These are phyloP conservation scores for Onychorhynchus coronatus DNA, from an alignment of 2,113 vertebrate species.

Conservation along the genomic window DNA sequence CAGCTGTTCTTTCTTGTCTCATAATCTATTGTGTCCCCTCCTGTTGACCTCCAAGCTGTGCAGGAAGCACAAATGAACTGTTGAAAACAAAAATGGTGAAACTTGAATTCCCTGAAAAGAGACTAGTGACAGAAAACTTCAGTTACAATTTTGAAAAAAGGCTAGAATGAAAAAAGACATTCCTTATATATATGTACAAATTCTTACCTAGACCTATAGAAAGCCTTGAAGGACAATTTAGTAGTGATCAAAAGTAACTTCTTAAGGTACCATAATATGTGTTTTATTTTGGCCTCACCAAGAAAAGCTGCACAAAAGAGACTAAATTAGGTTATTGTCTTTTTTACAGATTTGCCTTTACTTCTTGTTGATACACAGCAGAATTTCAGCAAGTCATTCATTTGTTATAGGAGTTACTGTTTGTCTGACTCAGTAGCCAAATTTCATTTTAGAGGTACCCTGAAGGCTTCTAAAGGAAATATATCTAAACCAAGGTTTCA, in stretches of 20 bases:
- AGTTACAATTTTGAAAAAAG: not conserved
- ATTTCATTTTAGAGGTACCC: not conserved
- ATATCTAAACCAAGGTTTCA: not conserved
- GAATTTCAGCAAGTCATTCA: not conserved
- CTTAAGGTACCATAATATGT: not conserved
- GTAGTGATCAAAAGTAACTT: not conserved
- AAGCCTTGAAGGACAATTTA: not conserved
- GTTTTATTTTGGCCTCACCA: not conserved
- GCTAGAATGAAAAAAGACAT: not conserved
- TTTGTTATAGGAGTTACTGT: not conserved
- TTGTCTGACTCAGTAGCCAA: not conserved
- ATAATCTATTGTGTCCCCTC: not conserved
- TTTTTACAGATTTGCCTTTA: not conserved
- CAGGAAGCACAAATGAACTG: not conserved
- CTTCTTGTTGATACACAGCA: not conserved
- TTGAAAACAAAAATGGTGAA: not conserved
- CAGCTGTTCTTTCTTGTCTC: not conserved
- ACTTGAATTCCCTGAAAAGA: not conserved
- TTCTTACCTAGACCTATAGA: not conserved
- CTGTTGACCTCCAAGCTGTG: not conserved
- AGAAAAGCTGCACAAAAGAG: not conserved
- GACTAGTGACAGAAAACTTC: not conserved
- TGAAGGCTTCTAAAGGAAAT: not conserved
- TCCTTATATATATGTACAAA: not conserved
- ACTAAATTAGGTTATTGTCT: not conserved